These are phyloP conservation scores for Bilobella aurantiaca DNA, from an alignment of 1,140 invertebrate species.

Conservation along the genomic window DNA sequence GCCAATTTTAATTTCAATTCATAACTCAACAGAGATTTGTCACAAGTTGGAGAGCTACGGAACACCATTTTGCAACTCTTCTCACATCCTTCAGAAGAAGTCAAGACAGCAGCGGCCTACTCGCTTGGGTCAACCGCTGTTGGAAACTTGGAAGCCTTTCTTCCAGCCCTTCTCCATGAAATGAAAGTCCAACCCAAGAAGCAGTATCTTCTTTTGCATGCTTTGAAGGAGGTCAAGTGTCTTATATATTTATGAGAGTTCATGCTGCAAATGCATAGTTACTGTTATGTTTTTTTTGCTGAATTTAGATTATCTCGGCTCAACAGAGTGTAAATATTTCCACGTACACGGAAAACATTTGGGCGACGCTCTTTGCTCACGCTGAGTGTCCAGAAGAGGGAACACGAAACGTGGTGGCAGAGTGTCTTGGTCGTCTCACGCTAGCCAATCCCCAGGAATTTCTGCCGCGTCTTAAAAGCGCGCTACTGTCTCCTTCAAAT, in stretches of 20 bases:
- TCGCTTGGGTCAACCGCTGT: constrained; percentile 88
- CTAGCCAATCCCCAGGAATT: constrained; percentile 80
- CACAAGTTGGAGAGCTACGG: constrained; percentile 59
- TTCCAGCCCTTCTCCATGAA: constrained; percentile 88
- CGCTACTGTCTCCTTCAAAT: constrained; percentile 64
- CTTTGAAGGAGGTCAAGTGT: constrained; percentile 76
- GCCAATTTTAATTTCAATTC: constrained; percentile 3
- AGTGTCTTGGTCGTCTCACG: constrained; percentile 94
- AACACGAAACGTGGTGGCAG: constrained; percentile 93
- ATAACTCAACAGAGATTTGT: constrained; percentile 62
- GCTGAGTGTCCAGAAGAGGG: constrained; percentile 94
- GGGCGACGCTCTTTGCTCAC: constrained; percentile 78
- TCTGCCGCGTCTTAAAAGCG: constrained; percentile 65
- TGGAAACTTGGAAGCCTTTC: constrained; percentile 83
- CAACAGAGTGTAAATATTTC: constrained; percentile 31
- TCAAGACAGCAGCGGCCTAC: constrained; percentile 95
- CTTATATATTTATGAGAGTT: not conserved
- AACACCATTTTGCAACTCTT: constrained; percentile 66
- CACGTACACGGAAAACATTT: constrained; percentile 48
- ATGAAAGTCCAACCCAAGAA: constrained; percentile 85
- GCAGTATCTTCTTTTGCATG: constrained; percentile 92
- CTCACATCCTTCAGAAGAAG: constrained; percentile 66
- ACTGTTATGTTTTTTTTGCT: constrained; percentile 4
- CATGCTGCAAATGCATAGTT: not conserved
- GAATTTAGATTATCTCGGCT: constrained; percentile 30